phyloP scores from a whole-genome alignment of 1,140 invertebrate species.

The Lordiphosa mommai region DNA sequence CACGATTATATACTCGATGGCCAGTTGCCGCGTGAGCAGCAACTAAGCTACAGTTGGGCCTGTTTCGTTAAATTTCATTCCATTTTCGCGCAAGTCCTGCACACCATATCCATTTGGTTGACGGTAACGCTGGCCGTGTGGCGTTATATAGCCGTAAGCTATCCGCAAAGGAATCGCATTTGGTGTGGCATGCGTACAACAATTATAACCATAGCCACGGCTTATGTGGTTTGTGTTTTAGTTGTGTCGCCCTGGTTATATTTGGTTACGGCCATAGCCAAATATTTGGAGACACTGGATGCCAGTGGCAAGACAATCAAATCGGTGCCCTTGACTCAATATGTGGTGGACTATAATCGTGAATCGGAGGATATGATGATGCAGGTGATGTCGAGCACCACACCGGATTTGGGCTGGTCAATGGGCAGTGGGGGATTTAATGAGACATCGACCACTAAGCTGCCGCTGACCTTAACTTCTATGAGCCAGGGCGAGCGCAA shows the following conservation, averaged over 20 bases:
- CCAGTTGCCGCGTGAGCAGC: conserved; percentile 57
- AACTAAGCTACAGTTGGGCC: conserved; percentile 88
- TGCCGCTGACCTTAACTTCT: neutral
- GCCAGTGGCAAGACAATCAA: conserved; percentile 79
- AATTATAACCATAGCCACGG: conserved; percentile 86
- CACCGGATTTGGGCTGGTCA: conserved; percentile 42
- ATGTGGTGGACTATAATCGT: conserved; percentile 57
- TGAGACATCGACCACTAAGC: conserved; percentile 16
- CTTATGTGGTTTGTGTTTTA: conserved; percentile 90
- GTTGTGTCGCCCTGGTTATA: conserved; percentile 91
- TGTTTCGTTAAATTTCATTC: conserved; percentile 91
- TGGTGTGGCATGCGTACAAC: conserved; percentile 89
- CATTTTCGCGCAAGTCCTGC: conserved; percentile 91
- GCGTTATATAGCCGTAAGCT: conserved; percentile 93
- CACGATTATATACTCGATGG: conserved; percentile 86
- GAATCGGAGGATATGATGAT: conserved; percentile 42
- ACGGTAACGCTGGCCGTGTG: conserved; percentile 95
- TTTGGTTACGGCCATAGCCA: conserved; percentile 84
- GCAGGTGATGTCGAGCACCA: conserved; percentile 64
- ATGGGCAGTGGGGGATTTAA: conserved; percentile 6
- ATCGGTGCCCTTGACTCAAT: conserved; percentile 55
- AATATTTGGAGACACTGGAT: conserved; percentile 79
- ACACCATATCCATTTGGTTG: conserved; percentile 95
- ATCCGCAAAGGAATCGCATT: conserved; percentile 87
- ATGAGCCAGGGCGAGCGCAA: conserved; percentile 32